phyloP scores from a whole-genome alignment of 2,113 vertebrate genomes.

The Pterocles gutturalis region DNA sequence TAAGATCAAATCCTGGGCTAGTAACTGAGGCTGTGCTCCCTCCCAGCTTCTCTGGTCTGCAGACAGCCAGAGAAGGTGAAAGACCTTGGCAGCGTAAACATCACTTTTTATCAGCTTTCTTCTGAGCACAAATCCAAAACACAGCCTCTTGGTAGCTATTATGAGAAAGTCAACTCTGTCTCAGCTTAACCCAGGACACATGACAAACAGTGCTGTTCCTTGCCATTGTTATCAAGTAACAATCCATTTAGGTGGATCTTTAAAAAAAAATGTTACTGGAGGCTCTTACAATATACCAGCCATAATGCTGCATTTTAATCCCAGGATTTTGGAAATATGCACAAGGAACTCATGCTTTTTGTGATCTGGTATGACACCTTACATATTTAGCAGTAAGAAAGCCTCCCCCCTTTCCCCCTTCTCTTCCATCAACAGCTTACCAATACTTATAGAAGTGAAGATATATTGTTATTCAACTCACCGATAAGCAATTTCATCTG shows the following conservation, averaged over 20 bases:
- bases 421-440: neutral
- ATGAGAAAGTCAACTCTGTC: too few relatives aligned
- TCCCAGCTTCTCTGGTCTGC: too few relatives aligned
- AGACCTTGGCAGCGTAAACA: too few relatives aligned
- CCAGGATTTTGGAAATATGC: neutral
- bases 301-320: neutral
- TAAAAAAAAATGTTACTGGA: neutral
- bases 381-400: neutral
- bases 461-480: slow-evolving; percentile 43
- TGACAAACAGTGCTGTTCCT: neutral
- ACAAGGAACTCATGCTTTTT: neutral
- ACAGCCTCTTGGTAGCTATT: too few relatives aligned
- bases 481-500: slow-evolving; percentile 93
- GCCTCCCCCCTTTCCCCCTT: neutral
- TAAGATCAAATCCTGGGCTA: too few relatives aligned
- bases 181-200: too few relatives aligned
- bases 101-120: too few relatives aligned
- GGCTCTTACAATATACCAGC: neutral
- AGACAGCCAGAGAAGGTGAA: too few relatives aligned
- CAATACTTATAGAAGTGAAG: neutral
- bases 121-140: too few relatives aligned
- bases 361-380: neutral
- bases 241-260: neutral
- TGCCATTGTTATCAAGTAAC: neutral
- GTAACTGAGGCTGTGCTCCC: too few relatives aligned